These are phyloP conservation scores for Ophion ventricosus DNA, from an alignment of 2,888 invertebrate species.

Conservation along the genomic window DNA sequence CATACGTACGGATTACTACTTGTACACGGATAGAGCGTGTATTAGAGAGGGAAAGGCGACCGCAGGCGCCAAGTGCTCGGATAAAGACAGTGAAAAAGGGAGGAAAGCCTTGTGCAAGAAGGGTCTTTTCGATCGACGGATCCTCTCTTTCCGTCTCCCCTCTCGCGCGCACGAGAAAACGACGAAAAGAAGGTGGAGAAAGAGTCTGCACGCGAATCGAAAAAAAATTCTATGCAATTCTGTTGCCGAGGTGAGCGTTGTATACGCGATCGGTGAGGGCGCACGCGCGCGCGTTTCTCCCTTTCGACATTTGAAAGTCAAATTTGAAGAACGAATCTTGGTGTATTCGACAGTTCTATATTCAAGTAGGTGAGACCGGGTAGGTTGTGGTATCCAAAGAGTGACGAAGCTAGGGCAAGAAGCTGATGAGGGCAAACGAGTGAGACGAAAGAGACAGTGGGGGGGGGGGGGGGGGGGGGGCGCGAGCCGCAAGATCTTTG, in stretches of 20 bases:
- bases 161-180: constrained; percentile 1
- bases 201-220: constrained; percentile 31
- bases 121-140: constrained; percentile 31
- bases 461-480: constrained; percentile 11
- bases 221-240: constrained; percentile 49
- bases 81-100: constrained; percentile 1
- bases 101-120: not conserved
- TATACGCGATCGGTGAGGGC: constrained; percentile 21
- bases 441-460: constrained; percentile 19
- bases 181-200: constrained; percentile 7
- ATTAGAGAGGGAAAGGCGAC: not conserved
- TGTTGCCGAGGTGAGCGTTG: constrained; percentile 32
- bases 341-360: constrained; percentile 67
- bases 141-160: not conserved
- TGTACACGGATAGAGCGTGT: not conserved
- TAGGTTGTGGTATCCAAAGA: constrained; percentile 15
- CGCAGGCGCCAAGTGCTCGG: constrained; percentile 27
- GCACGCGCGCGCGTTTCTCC: constrained; percentile 35
- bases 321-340: constrained; percentile 69
- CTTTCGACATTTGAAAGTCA: constrained; percentile 71
- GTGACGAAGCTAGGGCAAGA: constrained; percentile 17
- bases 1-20: not conserved
- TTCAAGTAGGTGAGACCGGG: constrained; percentile 14
- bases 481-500: not conserved
- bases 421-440: constrained; percentile 26